Evolutionary conservation across 2,888 invertebrate species (phyloP).

Genomic region (Argynnis bischoffii): DNA sequence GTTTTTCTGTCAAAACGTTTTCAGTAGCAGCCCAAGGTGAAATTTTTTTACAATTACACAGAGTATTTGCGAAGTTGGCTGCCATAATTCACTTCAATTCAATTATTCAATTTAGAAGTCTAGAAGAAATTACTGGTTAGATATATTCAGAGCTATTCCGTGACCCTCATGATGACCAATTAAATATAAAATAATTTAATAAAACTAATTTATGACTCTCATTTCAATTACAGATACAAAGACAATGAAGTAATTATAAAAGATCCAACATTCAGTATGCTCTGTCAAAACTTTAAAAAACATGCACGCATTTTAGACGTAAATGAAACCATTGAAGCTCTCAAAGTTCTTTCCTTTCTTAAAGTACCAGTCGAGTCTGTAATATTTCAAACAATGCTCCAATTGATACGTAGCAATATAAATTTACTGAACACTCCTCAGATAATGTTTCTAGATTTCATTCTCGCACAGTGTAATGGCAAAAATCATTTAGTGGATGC

Average conservation of each 20-base stretch:
- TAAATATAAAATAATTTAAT: not conserved
- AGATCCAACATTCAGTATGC: constrained; percentile 80
- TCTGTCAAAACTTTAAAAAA: constrained; percentile 82
- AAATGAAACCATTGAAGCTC: constrained; percentile 81
- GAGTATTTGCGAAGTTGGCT: too few relatives aligned
- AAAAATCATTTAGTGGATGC: constrained; percentile 84
- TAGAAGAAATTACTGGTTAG: too few relatives aligned
- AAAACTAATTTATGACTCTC: not conserved
- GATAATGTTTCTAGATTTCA: constrained; percentile 84
- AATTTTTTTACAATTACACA: too few relatives aligned
- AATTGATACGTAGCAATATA: constrained; percentile 83
- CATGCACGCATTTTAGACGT: constrained; percentile 78
- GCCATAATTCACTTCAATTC: too few relatives aligned
- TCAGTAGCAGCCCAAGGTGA: too few relatives aligned
- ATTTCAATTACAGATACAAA: constrained; percentile 18
- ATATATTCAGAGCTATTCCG: too few relatives aligned
- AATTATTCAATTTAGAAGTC: too few relatives aligned
- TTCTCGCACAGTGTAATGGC: constrained; percentile 75
- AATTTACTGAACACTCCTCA: constrained; percentile 83
- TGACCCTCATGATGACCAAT: not conserved
- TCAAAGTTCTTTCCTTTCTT: constrained; percentile 82
- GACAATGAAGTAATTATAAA: constrained; percentile 69
- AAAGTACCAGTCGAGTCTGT: constrained; percentile 81
- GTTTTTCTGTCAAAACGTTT: too few relatives aligned
- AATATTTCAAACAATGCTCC: constrained; percentile 84